A percentile compares a stretch with the other conserved stretches of the same genome.
phyloP scores from a whole-genome alignment of 2,113 vertebrate species.

The Thunnus thynnus region DNA sequence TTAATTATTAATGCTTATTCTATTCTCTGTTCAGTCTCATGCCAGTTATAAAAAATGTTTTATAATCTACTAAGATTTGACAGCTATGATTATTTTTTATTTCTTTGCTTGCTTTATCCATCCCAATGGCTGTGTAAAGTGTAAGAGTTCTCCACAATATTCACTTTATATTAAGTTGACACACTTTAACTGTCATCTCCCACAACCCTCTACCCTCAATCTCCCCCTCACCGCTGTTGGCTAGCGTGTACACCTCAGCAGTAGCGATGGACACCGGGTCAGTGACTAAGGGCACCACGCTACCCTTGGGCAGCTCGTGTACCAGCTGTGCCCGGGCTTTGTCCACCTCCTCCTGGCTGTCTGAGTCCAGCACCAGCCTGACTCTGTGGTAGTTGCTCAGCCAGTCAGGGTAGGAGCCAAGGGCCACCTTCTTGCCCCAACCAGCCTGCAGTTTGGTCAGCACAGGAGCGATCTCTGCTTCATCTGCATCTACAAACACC shows the following conservation, averaged over 20 bases:
- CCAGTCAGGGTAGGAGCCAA: constrained; percentile 98
- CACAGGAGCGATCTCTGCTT: constrained; percentile 84
- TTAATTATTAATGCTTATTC: constrained; percentile 13
- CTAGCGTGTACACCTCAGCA: constrained; percentile 88
- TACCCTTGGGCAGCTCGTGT: constrained; percentile 83
- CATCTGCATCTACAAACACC: constrained; percentile 88
- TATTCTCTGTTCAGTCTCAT: constrained; percentile 25
- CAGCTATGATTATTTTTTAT: constrained; percentile 51
- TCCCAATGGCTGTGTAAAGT: constrained; percentile 38
- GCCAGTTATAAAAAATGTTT: constrained; percentile 19
- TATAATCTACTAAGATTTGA: constrained; percentile 45
- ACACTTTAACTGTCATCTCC: constrained; percentile 17
- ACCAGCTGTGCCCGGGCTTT: constrained; percentile 85
- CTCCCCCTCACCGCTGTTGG: constrained; percentile 86
- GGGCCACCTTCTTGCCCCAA: constrained; percentile 84
- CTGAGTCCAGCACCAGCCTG: constrained; percentile 91
- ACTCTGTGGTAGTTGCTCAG: constrained; percentile 93
- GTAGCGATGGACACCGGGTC: constrained; percentile 86
- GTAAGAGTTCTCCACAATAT: constrained; percentile 25
- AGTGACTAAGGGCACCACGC: constrained; percentile 84
- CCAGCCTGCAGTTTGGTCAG: constrained; percentile 82
- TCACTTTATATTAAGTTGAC: constrained; percentile 31
- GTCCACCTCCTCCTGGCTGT: constrained; percentile 87
- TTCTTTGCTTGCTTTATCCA: constrained; percentile 36
- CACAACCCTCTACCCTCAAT: not conserved